phyloP scores from a whole-genome alignment of 2,888 invertebrate genomes.

The Drosophila meridiana region DNA sequence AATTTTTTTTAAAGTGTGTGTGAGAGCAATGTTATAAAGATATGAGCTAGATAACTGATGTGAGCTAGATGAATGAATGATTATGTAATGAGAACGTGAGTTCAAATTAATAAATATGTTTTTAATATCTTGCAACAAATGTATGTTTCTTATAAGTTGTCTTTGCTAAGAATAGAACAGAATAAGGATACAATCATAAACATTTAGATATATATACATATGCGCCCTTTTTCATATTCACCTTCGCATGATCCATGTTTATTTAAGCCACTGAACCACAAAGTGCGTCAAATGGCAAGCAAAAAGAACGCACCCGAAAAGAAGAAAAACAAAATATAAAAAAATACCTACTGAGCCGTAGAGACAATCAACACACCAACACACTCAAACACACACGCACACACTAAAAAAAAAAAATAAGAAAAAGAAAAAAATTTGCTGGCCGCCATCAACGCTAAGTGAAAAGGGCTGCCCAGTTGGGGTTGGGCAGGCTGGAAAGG shows the following conservation, averaged over 20 bases:
- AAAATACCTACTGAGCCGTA: slow-evolving; percentile 36
- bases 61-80: no score
- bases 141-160: no score
- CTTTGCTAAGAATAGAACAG: no score
- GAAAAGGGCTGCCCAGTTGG: slow-evolving; percentile 52
- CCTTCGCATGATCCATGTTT: slow-evolving; percentile 12
- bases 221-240: neutral
- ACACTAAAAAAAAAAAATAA: slow-evolving; percentile 17
- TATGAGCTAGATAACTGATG: no score
- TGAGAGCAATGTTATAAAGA: no score
- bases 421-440: slow-evolving; percentile 18
- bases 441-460: slow-evolving; percentile 44
- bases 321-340: neutral
- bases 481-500: neutral
- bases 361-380: slow-evolving; percentile 53
- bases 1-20: no score
- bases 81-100: no score
- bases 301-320: slow-evolving; percentile 6
- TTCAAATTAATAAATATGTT: no score
- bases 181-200: no score
- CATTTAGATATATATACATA: no score
- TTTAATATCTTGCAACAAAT: no score
- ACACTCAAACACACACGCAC: slow-evolving; percentile 15
- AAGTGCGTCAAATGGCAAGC: slow-evolving; percentile 21
- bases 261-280: slow-evolving; percentile 32